phyloP scores from a whole-genome alignment of 2,888 invertebrate species.

The Epiblema foenella region DNA sequence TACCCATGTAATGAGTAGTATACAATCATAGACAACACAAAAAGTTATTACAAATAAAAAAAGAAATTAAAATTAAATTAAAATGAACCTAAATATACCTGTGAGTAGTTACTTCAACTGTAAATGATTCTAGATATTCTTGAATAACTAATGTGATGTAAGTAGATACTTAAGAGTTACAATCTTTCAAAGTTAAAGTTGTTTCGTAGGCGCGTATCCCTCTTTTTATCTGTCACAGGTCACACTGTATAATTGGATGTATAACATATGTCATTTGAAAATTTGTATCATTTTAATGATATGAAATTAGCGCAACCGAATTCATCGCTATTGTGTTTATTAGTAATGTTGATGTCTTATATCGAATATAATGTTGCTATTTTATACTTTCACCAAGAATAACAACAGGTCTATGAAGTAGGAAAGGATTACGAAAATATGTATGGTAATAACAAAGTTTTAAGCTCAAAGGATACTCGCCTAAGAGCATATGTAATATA shows the following conservation, averaged over 20 bases:
- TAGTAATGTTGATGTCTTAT: no score
- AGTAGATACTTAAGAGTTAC: slow-evolving; percentile 12
- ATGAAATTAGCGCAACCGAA: neutral
- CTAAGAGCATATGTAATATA: neutral
- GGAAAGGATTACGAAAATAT: neutral
- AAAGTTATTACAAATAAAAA: no score
- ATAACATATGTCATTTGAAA: no score
- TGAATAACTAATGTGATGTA: slow-evolving; percentile 36
- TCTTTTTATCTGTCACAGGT: no score
- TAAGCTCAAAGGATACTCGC: slow-evolving; percentile 1
- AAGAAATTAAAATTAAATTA: no score
- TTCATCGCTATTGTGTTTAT: neutral
- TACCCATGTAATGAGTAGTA: slow-evolving; percentile 21
- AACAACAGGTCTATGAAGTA: neutral
- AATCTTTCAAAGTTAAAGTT: neutral
- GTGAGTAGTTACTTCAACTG: slow-evolving; percentile 23
- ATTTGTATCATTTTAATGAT: no score
- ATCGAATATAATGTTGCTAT: neutral
- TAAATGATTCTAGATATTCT: slow-evolving; percentile 6
- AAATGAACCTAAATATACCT: no score
- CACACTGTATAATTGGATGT: no score
- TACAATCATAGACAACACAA: no score
- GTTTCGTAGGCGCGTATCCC: slow-evolving; percentile 14
- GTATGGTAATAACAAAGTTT: no score
- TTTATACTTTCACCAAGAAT: neutral